Conservation (phyloP, 2,888 invertebrate genomes). For the Drosophila anceps region DNA sequence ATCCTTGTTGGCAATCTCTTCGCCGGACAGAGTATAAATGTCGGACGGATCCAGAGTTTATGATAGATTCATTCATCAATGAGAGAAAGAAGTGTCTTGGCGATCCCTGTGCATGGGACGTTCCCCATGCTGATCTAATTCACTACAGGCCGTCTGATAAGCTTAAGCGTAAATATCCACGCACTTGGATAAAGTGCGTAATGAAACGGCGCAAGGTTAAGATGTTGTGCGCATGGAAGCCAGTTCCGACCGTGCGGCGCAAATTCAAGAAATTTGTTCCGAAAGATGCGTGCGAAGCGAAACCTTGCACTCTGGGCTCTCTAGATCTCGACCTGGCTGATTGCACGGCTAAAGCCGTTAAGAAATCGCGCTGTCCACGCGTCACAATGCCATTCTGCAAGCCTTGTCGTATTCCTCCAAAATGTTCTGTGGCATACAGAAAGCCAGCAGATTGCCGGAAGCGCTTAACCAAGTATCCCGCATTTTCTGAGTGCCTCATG, state of each 20-base stretch:
- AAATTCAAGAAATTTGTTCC: neutral
- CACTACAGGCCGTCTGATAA: constrained; percentile 60
- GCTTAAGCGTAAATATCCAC: constrained; percentile 47
- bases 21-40: constrained; percentile 69
- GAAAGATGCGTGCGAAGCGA: neutral
- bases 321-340: constrained; percentile 9
- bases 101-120: constrained; percentile 30
- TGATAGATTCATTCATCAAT: constrained; percentile 44
- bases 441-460: constrained; percentile 28
- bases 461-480: constrained; percentile 65
- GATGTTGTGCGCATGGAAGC: constrained; percentile 38
- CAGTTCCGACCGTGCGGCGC: constrained; percentile 7
- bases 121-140: constrained; percentile 33
- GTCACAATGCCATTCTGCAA: constrained; percentile 45
- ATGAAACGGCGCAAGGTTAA: constrained; percentile 44
- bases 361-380: constrained; percentile 25
- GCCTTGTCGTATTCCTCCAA: neutral
- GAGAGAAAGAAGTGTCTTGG: constrained; percentile 26
- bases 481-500: constrained; percentile 62
- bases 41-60: constrained; percentile 63
- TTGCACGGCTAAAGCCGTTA: neutral
- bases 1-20: constrained; percentile 63
- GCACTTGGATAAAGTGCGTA: constrained; percentile 67
- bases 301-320: neutral
- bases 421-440: constrained; percentile 14